A percentile compares a stretch with the other conserved stretches of the same genome.
Conservation (phyloP, 1,140 invertebrate species). For the Bacillus rossius region DNA sequence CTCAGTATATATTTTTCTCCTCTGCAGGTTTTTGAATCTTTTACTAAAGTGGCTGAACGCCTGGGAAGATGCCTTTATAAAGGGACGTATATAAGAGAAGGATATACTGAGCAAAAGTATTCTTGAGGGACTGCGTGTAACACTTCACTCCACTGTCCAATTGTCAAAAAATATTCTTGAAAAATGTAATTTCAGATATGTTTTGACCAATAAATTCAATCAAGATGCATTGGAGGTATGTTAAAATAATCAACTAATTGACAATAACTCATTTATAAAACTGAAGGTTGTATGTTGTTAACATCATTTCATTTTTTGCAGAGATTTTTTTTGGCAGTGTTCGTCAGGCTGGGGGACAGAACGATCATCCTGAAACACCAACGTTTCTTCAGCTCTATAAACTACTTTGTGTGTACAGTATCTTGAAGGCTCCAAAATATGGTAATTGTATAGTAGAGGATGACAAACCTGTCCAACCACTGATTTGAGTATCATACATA, state of each 20-base stretch:
- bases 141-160: slow-evolving; percentile 8
- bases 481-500: too few relatives aligned
- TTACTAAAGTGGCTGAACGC: too few relatives aligned
- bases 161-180: slow-evolving; percentile 5
- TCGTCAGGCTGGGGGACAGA: slow-evolving; percentile 6
- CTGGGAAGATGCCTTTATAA: too few relatives aligned
- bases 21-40: too few relatives aligned
- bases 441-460: too few relatives aligned
- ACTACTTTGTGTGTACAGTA: slow-evolving; percentile 12
- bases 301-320: too few relatives aligned
- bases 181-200: slow-evolving; percentile 14
- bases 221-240: slow-evolving; percentile 23
- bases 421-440: slow-evolving; percentile 8
- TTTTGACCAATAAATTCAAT: slow-evolving; percentile 16
- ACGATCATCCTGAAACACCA: slow-evolving; percentile 11
- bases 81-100: too few relatives aligned
- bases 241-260: too few relatives aligned
- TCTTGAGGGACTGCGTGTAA: slow-evolving; percentile 11
- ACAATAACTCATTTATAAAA: too few relatives aligned
- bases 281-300: too few relatives aligned
- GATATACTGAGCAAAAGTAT: neutral
- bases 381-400: slow-evolving; percentile 17
- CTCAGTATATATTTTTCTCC: too few relatives aligned
- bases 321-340: slow-evolving; percentile 14
- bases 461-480: too few relatives aligned